A percentile compares a stretch with the other conserved stretches of the same genome.
Evolutionary conservation across 1,140 invertebrate species (phyloP).

Genomic region (Drosophila sproati): DNA sequence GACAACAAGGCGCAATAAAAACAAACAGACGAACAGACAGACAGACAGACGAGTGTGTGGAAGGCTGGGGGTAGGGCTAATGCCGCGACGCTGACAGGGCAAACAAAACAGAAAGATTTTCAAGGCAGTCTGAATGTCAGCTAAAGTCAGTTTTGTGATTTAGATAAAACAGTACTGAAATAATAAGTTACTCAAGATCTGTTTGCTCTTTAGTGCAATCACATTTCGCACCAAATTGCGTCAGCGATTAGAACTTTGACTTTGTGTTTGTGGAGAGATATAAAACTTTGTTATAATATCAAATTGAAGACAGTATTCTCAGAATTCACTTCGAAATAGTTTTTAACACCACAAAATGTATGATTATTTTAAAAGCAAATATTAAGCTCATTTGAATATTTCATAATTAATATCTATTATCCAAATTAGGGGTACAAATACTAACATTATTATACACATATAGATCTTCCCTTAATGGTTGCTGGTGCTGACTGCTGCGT

Average conservation of each 20-base stretch:
- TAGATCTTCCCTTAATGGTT: too few relatives aligned
- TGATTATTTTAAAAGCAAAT: slow-evolving; percentile 13
- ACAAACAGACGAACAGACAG: slow-evolving; percentile 50
- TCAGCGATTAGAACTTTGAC: slow-evolving; percentile 30
- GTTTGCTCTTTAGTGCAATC: slow-evolving; percentile 31
- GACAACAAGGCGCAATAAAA: slow-evolving; percentile 72
- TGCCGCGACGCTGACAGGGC: slow-evolving; percentile 36
- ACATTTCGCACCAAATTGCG: slow-evolving; percentile 36
- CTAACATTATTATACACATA: too few relatives aligned
- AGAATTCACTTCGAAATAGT: background rate
- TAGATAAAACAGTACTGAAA: slow-evolving; percentile 38
- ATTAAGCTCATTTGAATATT: slow-evolving; percentile 13
- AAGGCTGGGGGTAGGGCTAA: background rate
- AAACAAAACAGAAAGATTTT: slow-evolving; percentile 37
- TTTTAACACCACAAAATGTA: slow-evolving; percentile 7
- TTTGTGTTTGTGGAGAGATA: slow-evolving; percentile 1
- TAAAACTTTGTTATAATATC: background rate
- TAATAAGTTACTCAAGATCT: slow-evolving; percentile 23
- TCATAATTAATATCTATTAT: background rate
- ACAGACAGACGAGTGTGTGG: slow-evolving; percentile 13
- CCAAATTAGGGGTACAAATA: too few relatives aligned
- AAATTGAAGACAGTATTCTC: background rate
- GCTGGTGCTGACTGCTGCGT: too few relatives aligned
- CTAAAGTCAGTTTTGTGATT: slow-evolving; percentile 50
- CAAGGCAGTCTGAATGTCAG: slow-evolving; percentile 52